These are phyloP conservation scores for Saxidomus purpurata DNA, from an alignment of 1,140 invertebrate genomes.

Conservation along the genomic window DNA sequence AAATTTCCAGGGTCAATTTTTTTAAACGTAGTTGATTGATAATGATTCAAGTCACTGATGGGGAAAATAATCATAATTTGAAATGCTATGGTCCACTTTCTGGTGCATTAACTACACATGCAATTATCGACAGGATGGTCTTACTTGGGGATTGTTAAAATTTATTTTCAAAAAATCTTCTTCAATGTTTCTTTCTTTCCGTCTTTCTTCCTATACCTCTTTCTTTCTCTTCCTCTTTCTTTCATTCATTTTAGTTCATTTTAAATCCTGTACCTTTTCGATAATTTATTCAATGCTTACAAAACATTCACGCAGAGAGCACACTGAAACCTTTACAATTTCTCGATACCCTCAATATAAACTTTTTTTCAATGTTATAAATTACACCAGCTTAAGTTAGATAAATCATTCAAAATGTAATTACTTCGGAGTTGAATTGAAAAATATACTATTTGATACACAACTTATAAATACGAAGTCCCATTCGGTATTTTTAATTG, in stretches of 20 bases:
- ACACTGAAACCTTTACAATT: no score
- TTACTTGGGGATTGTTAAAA: no score
- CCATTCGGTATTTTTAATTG: slow-evolving; percentile 2
- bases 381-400: background rate
- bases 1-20: background rate
- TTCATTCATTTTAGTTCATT: no score
- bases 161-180: no score
- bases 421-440: background rate
- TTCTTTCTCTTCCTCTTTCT: no score
- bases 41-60: background rate
- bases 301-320: no score
- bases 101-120: background rate
- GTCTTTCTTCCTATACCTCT: no score
- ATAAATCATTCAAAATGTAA: background rate
- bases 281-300: no score
- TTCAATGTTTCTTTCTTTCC: no score
- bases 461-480: background rate
- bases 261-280: no score
- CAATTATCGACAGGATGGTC: no score
- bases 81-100: background rate
- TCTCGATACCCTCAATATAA: no score
- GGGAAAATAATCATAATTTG: background rate
- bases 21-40: slow-evolving; percentile 1
- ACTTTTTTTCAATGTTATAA: background rate
- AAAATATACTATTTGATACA: slow-evolving; percentile 8